Percentiles rank a stretch among this genome's conserved stretches.
phyloP scores from a whole-genome alignment of 2,797 vertebrate species.

The Holocentrus rufus region DNA sequence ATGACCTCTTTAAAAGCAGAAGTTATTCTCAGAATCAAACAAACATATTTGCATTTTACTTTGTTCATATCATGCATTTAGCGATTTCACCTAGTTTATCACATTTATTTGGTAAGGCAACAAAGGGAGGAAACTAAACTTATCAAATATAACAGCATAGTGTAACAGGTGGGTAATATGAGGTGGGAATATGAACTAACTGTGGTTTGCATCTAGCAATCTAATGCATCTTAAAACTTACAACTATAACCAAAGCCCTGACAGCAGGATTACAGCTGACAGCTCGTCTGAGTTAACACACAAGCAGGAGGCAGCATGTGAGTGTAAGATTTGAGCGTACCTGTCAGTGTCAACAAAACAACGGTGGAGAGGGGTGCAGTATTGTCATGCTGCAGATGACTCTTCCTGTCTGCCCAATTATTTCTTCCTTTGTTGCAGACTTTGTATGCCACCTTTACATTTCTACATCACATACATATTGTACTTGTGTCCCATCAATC shows the following conservation, averaged over 20 bases:
- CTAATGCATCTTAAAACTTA: slow-evolving; percentile 5
- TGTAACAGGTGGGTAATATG: background rate
- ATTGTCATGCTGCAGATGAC: background rate
- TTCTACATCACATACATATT: slow-evolving; percentile 19
- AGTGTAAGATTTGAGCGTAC: background rate
- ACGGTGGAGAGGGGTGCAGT: background rate
- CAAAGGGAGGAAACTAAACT: background rate
- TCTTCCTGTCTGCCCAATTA: slow-evolving; percentile 6
- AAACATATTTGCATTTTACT: background rate
- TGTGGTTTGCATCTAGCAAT: background rate
- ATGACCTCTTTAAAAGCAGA: background rate
- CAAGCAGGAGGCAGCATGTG: background rate
- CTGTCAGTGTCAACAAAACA: slow-evolving; percentile 26
- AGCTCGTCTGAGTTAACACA: slow-evolving; percentile 5
- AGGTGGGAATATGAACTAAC: too few species aligned
- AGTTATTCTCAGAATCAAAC: background rate
- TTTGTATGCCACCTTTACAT: slow-evolving; percentile 21
- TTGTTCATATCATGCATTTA: background rate
- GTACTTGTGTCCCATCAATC: background rate
- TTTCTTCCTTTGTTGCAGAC: slow-evolving; percentile 46
- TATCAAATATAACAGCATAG: background rate
- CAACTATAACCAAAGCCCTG: background rate
- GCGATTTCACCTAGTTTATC: background rate
- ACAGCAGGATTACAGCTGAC: background rate
- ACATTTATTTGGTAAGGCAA: background rate